Percentiles rank a stretch among this genome's conserved stretches.
Evolutionary conservation across 2,113 vertebrate species (phyloP).

Genomic region (Chinchilla lanigera): DNA sequence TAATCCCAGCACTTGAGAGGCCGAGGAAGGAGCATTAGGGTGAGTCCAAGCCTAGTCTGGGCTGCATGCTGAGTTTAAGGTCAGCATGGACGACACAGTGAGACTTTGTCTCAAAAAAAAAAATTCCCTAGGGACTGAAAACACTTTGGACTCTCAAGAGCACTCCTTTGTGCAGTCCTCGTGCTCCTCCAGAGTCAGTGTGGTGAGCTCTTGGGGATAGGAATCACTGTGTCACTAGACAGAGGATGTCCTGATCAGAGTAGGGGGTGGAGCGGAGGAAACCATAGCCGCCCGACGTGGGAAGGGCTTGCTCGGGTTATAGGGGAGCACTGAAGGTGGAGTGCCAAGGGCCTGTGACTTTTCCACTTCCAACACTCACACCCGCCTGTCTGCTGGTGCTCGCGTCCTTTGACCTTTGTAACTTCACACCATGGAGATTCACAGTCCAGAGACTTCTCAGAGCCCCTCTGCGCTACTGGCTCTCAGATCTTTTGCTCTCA

Average conservation of each 20-base stretch:
- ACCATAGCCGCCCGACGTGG: fast-evolving
- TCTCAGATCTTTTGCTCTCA: neutral
- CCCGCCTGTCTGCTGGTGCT: neutral
- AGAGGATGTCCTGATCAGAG: neutral
- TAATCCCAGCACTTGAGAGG: neutral
- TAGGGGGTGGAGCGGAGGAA: neutral
- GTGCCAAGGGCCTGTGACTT: neutral
- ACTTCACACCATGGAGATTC: fast-evolving
- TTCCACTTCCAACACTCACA: fast-evolving
- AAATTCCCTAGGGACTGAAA: neutral
- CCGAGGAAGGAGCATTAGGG: neutral
- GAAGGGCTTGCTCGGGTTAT: neutral
- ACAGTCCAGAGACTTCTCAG: neutral
- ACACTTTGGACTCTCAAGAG: too few species aligned
- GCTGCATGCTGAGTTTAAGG: neutral
- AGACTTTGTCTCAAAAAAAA: neutral
- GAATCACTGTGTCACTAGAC: fast-evolving
- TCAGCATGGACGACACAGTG: neutral
- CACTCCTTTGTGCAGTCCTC: neutral
- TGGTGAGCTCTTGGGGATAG: neutral
- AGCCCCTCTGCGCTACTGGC: fast-evolving
- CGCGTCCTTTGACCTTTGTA: fast-evolving
- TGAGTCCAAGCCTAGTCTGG: neutral
- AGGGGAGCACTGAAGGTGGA: fast-evolving
- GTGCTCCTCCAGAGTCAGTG: neutral